Evolutionary conservation across 2,113 vertebrate genomes (phyloP).

Genomic region (Mystacornis crossleyi): DNA sequence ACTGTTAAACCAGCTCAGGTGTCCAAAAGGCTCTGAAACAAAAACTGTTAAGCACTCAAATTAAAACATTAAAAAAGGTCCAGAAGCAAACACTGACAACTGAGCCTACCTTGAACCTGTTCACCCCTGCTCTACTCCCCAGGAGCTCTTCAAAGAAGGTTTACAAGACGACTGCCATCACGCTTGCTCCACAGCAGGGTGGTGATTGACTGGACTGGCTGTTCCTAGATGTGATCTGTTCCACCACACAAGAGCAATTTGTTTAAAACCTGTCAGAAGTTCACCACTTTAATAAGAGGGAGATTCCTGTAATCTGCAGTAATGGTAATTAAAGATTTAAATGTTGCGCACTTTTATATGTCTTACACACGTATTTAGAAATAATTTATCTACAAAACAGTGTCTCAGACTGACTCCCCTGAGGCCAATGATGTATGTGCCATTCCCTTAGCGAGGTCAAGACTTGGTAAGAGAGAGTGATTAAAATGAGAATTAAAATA

Average conservation of each 20-base stretch:
- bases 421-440: neutral
- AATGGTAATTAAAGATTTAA: constrained; percentile 9
- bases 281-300: neutral
- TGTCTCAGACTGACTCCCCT: neutral
- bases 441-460: neutral
- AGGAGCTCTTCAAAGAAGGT: neutral
- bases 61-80: neutral
- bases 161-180: neutral
- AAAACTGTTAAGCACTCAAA: neutral
- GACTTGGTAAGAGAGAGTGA: neutral
- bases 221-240: neutral
- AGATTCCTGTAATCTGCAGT: neutral
- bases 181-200: neutral
- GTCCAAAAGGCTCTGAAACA: neutral
- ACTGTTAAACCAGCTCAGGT: neutral
- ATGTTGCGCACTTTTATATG: neutral
- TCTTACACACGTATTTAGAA: neutral
- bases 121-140: neutral
- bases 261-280: neutral
- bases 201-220: neutral
- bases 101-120: neutral
- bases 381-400: neutral
- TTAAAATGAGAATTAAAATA: neutral
- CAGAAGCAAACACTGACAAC: neutral
- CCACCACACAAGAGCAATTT: neutral